Evolutionary conservation across 2,797 vertebrate species (phyloP).

Genomic region (Silurus aristotelis): DNA sequence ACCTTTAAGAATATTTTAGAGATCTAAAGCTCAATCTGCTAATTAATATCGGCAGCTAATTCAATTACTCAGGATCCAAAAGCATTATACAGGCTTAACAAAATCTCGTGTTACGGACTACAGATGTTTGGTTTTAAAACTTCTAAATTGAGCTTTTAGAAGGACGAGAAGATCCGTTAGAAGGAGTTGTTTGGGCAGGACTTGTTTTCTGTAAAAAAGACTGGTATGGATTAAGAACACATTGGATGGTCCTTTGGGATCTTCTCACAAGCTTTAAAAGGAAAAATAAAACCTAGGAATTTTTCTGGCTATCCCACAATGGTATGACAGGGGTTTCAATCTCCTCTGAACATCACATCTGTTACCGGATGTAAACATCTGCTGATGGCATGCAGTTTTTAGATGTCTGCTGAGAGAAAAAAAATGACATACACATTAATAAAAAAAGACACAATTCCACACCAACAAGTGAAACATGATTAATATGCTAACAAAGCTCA

Average conservation of each 20-base stretch:
- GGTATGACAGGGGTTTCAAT: slow-evolving; percentile 30
- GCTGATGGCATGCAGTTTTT: slow-evolving; percentile 22
- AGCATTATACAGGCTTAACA: slow-evolving; percentile 5
- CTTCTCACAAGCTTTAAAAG: background rate
- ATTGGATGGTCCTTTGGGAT: background rate
- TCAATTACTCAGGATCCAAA: slow-evolving; percentile 17
- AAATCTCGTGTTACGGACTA: background rate
- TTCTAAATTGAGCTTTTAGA: too few species aligned
- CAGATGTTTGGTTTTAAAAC: background rate
- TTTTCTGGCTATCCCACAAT: slow-evolving; percentile 10
- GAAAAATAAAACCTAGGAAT: slow-evolving; percentile 1
- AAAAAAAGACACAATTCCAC: slow-evolving; percentile 13
- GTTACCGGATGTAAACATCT: slow-evolving; percentile 37
- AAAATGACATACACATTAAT: background rate
- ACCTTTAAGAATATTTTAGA: slow-evolving; percentile 53
- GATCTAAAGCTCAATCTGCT: slow-evolving; percentile 28
- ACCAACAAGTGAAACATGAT: slow-evolving; percentile 1
- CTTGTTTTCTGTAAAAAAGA: background rate
- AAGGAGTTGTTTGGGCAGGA: background rate
- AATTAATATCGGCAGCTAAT: slow-evolving; percentile 35
- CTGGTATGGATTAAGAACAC: background rate
- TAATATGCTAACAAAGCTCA: slow-evolving; percentile 6
- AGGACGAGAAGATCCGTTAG: background rate
- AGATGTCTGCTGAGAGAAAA: slow-evolving; percentile 24
- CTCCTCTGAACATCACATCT: slow-evolving; percentile 37